Conservation (phyloP, 1,140 invertebrate genomes). For the Ceratina japonica region DNA sequence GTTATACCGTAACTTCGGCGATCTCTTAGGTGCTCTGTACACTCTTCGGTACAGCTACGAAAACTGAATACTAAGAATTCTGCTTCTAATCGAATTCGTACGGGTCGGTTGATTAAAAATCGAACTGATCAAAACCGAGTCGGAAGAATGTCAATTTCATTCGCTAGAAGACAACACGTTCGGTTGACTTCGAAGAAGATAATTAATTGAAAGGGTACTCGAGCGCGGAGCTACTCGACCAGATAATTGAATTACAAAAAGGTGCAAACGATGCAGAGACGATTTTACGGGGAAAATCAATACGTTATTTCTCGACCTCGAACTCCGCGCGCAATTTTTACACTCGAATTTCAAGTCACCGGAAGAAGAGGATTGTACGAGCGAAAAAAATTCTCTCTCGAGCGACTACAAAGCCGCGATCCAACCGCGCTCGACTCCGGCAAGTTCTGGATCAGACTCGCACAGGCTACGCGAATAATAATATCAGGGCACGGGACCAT, state of each 20-base stretch:
- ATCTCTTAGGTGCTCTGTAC: no score
- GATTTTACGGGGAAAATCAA: neutral
- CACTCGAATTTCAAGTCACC: neutral
- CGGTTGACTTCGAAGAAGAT: neutral
- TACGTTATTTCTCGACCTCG: neutral
- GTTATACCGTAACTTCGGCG: neutral
- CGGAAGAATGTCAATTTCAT: neutral
- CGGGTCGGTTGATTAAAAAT: no score
- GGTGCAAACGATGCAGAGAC: neutral
- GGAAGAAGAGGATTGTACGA: neutral
- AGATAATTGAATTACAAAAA: slow-evolving; percentile 21
- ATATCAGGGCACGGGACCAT: neutral
- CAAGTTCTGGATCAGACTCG: neutral
- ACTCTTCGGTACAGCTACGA: neutral
- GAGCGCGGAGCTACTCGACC: neutral
- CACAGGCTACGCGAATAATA: neutral
- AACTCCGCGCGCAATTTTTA: neutral
- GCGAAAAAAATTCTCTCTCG: neutral
- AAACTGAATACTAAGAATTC: no score
- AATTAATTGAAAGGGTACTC: slow-evolving; percentile 10
- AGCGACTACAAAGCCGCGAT: neutral
- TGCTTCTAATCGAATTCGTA: no score
- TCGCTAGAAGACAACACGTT: neutral
- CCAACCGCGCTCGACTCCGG: neutral
- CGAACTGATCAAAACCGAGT: neutral